Evolutionary conservation across 2,888 invertebrate genomes (phyloP), one percentile per base, ranked within the genome.

Genomic region (Argyra leucocephala): DNA sequence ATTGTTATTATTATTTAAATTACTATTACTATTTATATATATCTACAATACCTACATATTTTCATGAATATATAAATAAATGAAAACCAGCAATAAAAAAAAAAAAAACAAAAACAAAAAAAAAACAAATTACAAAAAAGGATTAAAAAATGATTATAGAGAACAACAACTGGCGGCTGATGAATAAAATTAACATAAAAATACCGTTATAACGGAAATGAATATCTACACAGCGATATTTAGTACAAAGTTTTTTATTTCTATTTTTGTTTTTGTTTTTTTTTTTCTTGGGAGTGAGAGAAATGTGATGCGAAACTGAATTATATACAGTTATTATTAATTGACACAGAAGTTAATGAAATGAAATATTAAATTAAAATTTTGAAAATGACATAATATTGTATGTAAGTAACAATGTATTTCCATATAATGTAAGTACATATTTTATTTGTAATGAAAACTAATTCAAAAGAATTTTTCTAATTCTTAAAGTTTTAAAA

Each of bases 341-440:
- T 48, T 48, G 48, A 48, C 48, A n/a, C 18, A 48, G 48, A 48
- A 48, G 48, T 48, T 48, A 48, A 48, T 48, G 48, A 48, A 48
- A 48, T 48, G 48, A 48, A 48, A 48, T 48, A 48, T 48, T 48
- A 48, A 48, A 48, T 48, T 48, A 48, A 48, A 37, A 37, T 7
- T 31, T 31, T 31, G 5, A 10, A 7, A 31, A 31, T 7, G 10
- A 31, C 10, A 31, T 31, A 31, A 31, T 7, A 31, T 31, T 31
- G 5, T 31, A 31, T 31, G 31, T 7, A 31, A 31, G 5, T n/a
- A n/a, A n/a, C n/a, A n/a, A n/a, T n/a, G n/a, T n/a, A n/a, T n/a
- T n/a, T n/a, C n/a, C n/a, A n/a, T n/a, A n/a, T n/a, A n/a, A n/a
- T n/a, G n/a, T n/a, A n/a, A n/a, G n/a, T n/a, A n/a, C n/a, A n/a